phyloP scores from a whole-genome alignment of 2,888 invertebrate species.

The Crematogaster levior region DNA sequence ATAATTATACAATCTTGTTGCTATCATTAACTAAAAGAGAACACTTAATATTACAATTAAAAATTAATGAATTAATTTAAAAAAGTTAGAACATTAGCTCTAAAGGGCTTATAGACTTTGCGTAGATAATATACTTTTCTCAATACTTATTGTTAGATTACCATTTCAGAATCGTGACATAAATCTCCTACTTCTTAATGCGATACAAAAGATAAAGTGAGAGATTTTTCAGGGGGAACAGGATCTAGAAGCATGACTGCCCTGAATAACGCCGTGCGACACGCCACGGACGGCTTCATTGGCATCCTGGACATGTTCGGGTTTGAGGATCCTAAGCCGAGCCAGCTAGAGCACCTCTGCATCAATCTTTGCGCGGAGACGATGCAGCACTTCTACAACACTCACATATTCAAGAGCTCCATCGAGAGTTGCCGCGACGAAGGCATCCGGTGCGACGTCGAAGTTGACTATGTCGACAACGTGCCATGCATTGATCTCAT shows the following conservation, averaged over 20 bases:
- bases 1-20: background rate
- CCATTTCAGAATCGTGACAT: background rate
- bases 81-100: background rate
- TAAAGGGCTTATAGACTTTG: background rate
- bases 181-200: background rate
- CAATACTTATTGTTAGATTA: background rate
- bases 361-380: constrained; percentile 98
- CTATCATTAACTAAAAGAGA: background rate
- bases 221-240: constrained; percentile 85
- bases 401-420: constrained; percentile 97
- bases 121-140: background rate
- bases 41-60: background rate
- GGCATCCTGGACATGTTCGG: constrained; percentile 99
- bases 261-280: constrained; percentile 95
- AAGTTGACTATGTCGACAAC: constrained; percentile 97
- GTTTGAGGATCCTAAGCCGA: constrained; percentile 96
- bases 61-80: background rate
- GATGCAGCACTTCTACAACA: constrained; percentile 99
- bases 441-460: constrained; percentile 95
- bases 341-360: constrained; percentile 96
- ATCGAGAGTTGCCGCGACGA: constrained; percentile 97
- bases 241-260: constrained; percentile 97
- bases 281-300: constrained; percentile 97
- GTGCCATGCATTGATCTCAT: constrained; percentile 98
- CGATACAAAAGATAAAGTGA: background rate